Evolutionary conservation across 2,888 invertebrate genomes (phyloP), one percentile per base, ranked within the genome.

Genomic region (Dolichomitus sp.): DNA sequence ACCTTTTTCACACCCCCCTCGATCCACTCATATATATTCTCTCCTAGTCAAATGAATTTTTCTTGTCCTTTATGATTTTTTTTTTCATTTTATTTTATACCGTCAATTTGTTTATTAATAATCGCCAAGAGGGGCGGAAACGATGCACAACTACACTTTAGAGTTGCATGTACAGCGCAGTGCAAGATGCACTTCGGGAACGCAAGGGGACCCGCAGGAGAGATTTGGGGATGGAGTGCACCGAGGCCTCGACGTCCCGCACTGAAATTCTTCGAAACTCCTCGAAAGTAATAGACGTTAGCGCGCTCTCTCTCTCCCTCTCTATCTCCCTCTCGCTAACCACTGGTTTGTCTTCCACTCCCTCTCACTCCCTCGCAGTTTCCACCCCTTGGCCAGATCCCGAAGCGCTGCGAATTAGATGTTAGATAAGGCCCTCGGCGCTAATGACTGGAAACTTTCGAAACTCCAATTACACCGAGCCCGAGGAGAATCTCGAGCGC

Each of bases 381-480:
- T 63, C 66, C 6, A 54, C 54, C 65, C 40, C 84, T 78, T 83
- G 84, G 84, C 74, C 27, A 68, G 54, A 83, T 63, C 70, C 57
- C 72, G 66, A 70, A 72, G 78, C 66, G 72, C 88, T 86, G 85
- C 88, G 89, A 89, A 91, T 91, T 90, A 91, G 91, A 91, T 90
- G 88, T 89, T 87, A 86, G 91, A 91, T 90, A 89, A 88, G 89
- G 89, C 90, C 89, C 89, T 87, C 88, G 87, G 87, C 88, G 86
- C 89, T 91, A 91, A 92, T 91, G 91, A 92, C 90, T 90, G 90
- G 90, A 89, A 90, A 91, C 91, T 91, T 91, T 89, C 87, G 89
- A 89, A 89, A 91, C 89, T 91, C 90, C 89, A 89, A 89, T 91
- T 91, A 90, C 89, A 88, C 74, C 85, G 84, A 76, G 72, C 68